These are phyloP conservation scores for Pocillopora verrucosa DNA, from an alignment of 64 coral and sea anemone genomes.

Conservation along the genomic window DNA sequence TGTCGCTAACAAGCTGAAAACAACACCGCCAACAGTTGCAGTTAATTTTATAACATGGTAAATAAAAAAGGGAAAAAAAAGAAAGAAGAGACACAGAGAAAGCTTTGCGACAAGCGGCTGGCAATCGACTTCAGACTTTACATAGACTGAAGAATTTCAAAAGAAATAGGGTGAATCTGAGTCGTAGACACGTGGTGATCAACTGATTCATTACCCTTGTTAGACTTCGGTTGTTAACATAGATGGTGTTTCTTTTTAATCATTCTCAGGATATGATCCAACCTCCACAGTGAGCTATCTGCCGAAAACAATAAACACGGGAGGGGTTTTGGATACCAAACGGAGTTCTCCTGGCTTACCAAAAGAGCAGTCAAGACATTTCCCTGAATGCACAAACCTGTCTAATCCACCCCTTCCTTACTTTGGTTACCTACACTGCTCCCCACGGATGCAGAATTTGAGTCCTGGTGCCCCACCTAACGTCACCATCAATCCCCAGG, in stretches of 20 bases:
- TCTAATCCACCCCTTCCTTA: neutral
- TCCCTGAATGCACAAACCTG: neutral
- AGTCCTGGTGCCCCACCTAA: neutral
- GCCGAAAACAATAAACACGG: neutral
- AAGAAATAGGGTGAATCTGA: too few relatives aligned
- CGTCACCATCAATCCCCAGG: neutral
- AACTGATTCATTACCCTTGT: too few relatives aligned
- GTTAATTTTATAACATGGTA: too few relatives aligned
- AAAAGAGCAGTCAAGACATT: neutral
- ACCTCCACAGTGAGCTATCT: neutral
- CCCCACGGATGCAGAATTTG: constrained; percentile 13
- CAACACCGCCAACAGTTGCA: too few relatives aligned
- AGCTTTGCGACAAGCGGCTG: too few relatives aligned
- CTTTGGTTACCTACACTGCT: neutral
- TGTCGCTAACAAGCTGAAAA: too few relatives aligned
- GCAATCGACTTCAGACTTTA: too few relatives aligned
- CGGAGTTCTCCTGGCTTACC: neutral
- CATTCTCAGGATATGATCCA: neutral
- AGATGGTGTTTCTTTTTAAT: neutral
- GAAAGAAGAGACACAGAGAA: too few relatives aligned
- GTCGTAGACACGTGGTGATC: too few relatives aligned
- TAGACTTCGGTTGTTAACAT: too few relatives aligned
- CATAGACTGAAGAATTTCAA: too few relatives aligned
- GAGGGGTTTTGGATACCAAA: neutral
- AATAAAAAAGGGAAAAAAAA: too few relatives aligned